Evolutionary conservation across 2,113 vertebrate genomes (phyloP).

Genomic region (Otis tarda): DNA sequence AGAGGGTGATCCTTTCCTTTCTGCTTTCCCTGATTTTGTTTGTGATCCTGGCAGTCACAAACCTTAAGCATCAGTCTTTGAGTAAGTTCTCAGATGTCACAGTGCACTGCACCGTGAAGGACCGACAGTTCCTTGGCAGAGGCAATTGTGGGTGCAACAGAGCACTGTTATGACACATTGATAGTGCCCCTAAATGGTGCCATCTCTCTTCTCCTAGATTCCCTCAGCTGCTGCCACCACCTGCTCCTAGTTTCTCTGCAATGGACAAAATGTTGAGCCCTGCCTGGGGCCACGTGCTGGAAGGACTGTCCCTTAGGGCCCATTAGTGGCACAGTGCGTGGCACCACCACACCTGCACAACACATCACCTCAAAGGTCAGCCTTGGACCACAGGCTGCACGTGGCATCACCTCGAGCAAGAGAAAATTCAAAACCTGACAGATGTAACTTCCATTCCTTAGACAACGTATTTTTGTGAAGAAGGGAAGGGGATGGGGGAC

Average conservation of each 20-base stretch:
- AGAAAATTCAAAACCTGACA: neutral
- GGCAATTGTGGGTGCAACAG: neutral
- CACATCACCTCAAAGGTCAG: neutral
- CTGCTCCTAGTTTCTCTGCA: neutral
- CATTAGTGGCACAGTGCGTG: neutral
- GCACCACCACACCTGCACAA: neutral
- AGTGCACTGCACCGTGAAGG: neutral
- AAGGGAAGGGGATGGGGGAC: neutral
- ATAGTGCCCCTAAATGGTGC: neutral
- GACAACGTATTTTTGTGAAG: neutral
- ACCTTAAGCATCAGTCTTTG: neutral
- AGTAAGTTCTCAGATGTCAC: neutral
- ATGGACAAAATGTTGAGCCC: neutral
- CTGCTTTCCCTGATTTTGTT: neutral
- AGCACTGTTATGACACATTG: fast-evolving
- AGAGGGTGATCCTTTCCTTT: neutral
- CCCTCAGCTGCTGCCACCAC: neutral
- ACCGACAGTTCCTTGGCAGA: neutral
- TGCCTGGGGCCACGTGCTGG: neutral
- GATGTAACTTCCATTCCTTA: neutral
- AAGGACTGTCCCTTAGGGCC: neutral
- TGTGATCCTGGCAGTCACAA: neutral
- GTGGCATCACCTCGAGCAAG: neutral
- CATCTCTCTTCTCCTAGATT: neutral
- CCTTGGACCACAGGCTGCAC: neutral